These are phyloP conservation scores for Chironomus striatipennis DNA, from an alignment of 1,140 invertebrate species.

Conservation along the genomic window DNA sequence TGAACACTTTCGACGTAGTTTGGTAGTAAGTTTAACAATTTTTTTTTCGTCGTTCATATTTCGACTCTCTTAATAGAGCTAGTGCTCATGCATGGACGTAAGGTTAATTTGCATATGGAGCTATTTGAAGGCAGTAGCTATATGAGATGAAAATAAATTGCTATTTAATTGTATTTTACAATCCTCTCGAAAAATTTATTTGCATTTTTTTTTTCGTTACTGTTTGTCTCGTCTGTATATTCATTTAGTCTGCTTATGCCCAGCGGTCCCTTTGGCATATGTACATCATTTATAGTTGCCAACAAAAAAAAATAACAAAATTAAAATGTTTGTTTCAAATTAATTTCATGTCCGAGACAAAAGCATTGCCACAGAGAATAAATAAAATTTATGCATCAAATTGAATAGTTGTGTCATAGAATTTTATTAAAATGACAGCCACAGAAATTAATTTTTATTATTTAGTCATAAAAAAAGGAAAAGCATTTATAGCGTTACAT, in stretches of 20 bases:
- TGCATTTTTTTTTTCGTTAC: background rate
- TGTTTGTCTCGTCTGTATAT: background rate
- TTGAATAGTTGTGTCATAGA: no score
- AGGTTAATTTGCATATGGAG: slow-evolving; percentile 2
- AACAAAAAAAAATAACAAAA: background rate
- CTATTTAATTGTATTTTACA: slow-evolving; percentile 10
- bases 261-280: no score
- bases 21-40: no score
- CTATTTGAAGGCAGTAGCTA: background rate
- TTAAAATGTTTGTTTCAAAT: background rate
- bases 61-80: background rate
- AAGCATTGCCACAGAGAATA: no score
- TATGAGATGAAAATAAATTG: background rate
- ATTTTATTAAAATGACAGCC: no score
- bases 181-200: no score
- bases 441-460: no score
- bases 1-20: background rate
- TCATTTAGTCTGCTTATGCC: background rate
- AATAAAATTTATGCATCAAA: no score
- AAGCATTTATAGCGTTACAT: no score
- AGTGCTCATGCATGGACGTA: background rate
- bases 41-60: no score
- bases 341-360: background rate
- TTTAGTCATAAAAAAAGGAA: no score
- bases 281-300: no score